Evolutionary conservation across 2,888 invertebrate genomes (phyloP).

Genomic region (Torymus tubicola): DNA sequence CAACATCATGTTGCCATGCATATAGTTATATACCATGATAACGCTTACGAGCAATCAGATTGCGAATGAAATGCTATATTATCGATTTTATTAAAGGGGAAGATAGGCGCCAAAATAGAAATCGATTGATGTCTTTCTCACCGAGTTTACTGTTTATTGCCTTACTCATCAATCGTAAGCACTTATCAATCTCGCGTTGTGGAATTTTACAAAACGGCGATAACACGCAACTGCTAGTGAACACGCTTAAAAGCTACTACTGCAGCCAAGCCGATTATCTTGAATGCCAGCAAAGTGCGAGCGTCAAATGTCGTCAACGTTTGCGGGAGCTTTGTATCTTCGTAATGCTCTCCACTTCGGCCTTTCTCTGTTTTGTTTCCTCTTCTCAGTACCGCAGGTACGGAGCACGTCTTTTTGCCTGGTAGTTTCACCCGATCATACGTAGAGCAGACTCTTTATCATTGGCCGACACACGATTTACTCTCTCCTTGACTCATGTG

Average conservation of each 20-base stretch:
- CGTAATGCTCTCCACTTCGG: neutral
- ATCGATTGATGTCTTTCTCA: too few species aligned
- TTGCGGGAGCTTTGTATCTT: neutral
- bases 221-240: slow-evolving; percentile 25
- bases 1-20: too few species aligned
- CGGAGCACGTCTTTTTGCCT: slow-evolving; percentile 26
- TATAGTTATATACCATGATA: too few species aligned
- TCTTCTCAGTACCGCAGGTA: neutral
- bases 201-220: slow-evolving; percentile 62
- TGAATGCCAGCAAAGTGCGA: slow-evolving; percentile 30
- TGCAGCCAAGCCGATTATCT: slow-evolving; percentile 26
- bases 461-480: slow-evolving; percentile 32
- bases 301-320: neutral
- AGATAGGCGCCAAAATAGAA: too few species aligned
- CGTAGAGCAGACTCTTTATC: slow-evolving; percentile 39
- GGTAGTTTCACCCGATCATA: slow-evolving; percentile 19
- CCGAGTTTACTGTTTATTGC: slow-evolving; percentile 24
- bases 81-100: too few species aligned
- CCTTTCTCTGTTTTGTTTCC: neutral
- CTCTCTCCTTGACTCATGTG: neutral
- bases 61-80: too few species aligned
- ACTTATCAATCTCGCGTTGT: slow-evolving; percentile 59
- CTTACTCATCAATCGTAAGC: neutral
- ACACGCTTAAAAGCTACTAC: slow-evolving; percentile 30
- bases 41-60: neutral